Evolutionary conservation across 2,797 vertebrate species (phyloP), one percentile per base, ranked within the genome.

Genomic region (Smutsia gigantea): DNA sequence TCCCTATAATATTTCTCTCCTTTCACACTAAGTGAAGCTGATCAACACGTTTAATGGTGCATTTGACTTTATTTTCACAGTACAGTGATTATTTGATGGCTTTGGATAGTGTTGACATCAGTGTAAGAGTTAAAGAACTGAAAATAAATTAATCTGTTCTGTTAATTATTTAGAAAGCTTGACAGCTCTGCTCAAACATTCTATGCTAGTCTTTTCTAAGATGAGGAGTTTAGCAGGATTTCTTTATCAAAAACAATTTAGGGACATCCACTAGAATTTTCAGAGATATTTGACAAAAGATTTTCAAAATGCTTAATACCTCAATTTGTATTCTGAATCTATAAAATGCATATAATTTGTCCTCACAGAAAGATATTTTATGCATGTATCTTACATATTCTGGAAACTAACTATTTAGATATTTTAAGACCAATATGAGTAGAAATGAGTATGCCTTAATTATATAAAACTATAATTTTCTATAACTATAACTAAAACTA

Each of bases 41-140:
- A 96, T 96, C 59, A 96, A 96, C 93, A 96, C 69, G 51, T 93
- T 96, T 97, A 97, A 96, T 94, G 79, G 94, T 97, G 74, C 57
- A 83, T 87, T 78, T 93, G 74, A 96, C 74, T 96, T 95, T 88
- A 96, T 93, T 96, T 96, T 96, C 69, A 81, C 83, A 97, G 82
- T 51, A 93, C 74, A 90, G 34, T 91, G 72, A 94, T 94, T 94
- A 94, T 93, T 57, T 83, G 94, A 93, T 93, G 69, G 57, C 31
- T 94, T 90, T 93, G 31, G 17, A 79, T 95, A 69, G 34, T 89
- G 74, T 93, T 94, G 83, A 89, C 69, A 97, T 91, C 25, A 61
- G 21, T 83, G 77, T 72, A 93, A 95, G 51, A 87, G n/a, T 71
- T 84, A 53, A 95, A 95, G 93, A 92, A 31, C 39, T 93, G 91